Base-by-base conservation (phyloP, 2,113 vertebrate genomes). In the Dipodomys ordii region DNA sequence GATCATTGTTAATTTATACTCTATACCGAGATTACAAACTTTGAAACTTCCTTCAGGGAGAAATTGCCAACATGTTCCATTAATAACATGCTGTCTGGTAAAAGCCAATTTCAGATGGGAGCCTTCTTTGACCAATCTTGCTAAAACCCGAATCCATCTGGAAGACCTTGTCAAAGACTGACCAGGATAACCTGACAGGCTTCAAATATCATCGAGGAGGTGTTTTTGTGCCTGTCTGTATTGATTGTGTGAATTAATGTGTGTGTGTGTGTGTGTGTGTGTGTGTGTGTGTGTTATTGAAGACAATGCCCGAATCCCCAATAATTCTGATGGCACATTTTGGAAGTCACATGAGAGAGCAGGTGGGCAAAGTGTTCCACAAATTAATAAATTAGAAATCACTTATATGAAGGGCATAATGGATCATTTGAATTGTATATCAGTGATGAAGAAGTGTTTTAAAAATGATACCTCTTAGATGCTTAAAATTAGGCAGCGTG, bases 391-490 rank as follows among this genome's bases (percentile, higher is more conserved):
- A 87, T 77, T 88, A 60, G 23, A 96, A 93, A 93, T 68, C 83
- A 65, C 39, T 87, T 72, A 87, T 74, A 95, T 89, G 84, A 91
- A 78, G 80, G 25, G 46, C 11, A n/a, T 71, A 89, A 88, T 83
- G 44, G 72, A 73, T 91, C 83, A 72, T 87, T 81, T 92, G 89
- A 74, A 23, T 32, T 91, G 77, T 49, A n/a, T 87, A n/a, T 81
- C 67, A 65, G 88, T 88, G 53, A 93, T 69, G 67, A 53, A 1
- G 15, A 65, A 64, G 28, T 4, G 68, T 82, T 25, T 64, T 53
- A 9, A 83, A 90, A 68, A 78, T 46, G 28, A 85, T 53, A 87
- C 64, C 94, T 93, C 44, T 95, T 91, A 90, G 67, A 94, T 83
- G 28, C 27, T 23, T 46, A 46, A 96, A 82, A 44, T 76, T 76